These are phyloP conservation scores for Sminthurinus aureus DNA, from an alignment of 2,888 invertebrate genomes.

Conservation along the genomic window DNA sequence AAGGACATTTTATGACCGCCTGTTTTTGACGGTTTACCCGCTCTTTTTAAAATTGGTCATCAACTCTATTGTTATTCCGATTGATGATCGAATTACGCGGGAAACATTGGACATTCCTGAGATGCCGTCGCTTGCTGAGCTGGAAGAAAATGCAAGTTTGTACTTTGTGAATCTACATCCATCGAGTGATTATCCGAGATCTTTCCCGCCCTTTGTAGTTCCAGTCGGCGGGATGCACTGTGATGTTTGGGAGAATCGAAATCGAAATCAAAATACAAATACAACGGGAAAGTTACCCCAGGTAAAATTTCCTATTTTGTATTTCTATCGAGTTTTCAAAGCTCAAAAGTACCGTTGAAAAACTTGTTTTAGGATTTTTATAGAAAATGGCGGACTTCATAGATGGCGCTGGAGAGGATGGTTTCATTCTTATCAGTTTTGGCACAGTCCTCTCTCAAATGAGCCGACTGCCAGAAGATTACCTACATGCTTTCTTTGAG, in stretches of 20 bases:
- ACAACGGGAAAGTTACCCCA: too few relatives aligned
- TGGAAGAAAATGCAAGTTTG: constrained; percentile 76
- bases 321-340: too few relatives aligned
- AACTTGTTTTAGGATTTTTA: too few relatives aligned
- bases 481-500: constrained; percentile 43
- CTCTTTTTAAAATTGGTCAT: background rate
- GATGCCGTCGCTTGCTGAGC: constrained; percentile 73
- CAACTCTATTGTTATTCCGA: background rate
- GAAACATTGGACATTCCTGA: constrained; percentile 59
- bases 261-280: too few relatives aligned
- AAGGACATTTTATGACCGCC: background rate
- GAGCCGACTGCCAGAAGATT: constrained; percentile 39
- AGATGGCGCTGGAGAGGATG: constrained; percentile 34
- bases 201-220: constrained; percentile 81
- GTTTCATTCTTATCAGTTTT: constrained; percentile 52
- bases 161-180: constrained; percentile 82
- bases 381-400: constrained; percentile 31
- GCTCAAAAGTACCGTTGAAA: too few relatives aligned
- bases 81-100: constrained; percentile 1
- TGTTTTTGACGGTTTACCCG: background rate
- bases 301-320: too few relatives aligned
- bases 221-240: constrained; percentile 72
- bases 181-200: constrained; percentile 79
- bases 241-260: background rate
- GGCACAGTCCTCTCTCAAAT: constrained; percentile 43